A percentile compares a stretch with the other conserved stretches of the same genome.
These are phyloP conservation scores for Asobara japonica DNA, from an alignment of 1,140 invertebrate genomes.

Conservation along the genomic window DNA sequence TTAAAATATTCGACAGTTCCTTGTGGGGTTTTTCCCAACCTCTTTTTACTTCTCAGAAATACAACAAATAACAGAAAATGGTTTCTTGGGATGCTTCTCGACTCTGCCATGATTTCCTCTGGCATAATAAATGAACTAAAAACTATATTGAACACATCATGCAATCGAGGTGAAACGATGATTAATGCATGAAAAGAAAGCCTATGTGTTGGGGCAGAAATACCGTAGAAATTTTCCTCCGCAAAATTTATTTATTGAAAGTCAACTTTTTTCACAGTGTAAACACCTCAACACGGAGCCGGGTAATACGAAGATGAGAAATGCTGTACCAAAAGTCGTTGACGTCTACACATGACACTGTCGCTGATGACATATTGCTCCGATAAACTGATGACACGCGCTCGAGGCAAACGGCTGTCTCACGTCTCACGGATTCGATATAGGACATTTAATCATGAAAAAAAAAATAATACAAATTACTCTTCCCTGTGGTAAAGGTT, in stretches of 20 bases:
- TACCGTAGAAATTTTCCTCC: not conserved
- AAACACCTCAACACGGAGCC: not conserved
- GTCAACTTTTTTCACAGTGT: not conserved
- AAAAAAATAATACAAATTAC: not conserved
- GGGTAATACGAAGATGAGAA: slow-evolving; percentile 44
- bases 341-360: slow-evolving; percentile 54
- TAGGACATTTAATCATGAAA: not conserved
- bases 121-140: too few relatives aligned
- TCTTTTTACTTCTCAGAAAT: too few relatives aligned
- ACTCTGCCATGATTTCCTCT: too few relatives aligned
- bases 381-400: slow-evolving; percentile 45
- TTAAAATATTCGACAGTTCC: too few relatives aligned
- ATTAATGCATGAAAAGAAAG: too few relatives aligned
- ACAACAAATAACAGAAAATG: too few relatives aligned
- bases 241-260: too few relatives aligned
- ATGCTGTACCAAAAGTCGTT: slow-evolving; percentile 47
- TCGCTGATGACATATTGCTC: slow-evolving; percentile 55
- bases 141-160: too few relatives aligned
- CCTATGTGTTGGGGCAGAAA: too few relatives aligned
- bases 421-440: not conserved
- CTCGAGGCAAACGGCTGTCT: not conserved
- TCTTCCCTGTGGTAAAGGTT: not conserved
- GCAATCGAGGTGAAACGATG: too few relatives aligned
- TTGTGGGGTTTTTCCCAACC: too few relatives aligned
- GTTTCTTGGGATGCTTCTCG: too few relatives aligned